phyloP scores from a whole-genome alignment of 92 coral and sea anemone species.

The Paragorgia papillata region DNA sequence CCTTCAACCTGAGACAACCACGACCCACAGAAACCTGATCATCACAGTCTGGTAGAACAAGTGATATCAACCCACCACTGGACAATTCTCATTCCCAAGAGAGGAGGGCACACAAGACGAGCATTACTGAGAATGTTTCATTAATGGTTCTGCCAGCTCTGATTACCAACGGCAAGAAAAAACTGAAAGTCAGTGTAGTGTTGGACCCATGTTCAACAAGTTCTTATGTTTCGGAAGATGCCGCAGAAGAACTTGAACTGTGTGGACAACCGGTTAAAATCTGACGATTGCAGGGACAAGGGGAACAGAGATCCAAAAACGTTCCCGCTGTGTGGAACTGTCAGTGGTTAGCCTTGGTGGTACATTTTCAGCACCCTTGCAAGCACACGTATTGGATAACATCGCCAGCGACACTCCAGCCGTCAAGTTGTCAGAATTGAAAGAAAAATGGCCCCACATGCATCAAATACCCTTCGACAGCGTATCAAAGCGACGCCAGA shows the following conservation, averaged over 20 bases:
- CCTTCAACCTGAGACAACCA: no score
- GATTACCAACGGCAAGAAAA: slow-evolving; percentile 29
- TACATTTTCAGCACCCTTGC: slow-evolving; percentile 24
- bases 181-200: slow-evolving; percentile 57
- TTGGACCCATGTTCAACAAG: slow-evolving; percentile 63
- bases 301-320: slow-evolving; percentile 7
- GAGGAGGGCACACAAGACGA: slow-evolving; percentile 16
- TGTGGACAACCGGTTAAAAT: slow-evolving; percentile 25
- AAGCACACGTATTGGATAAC: slow-evolving; percentile 44
- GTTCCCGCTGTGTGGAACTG: slow-evolving; percentile 33
- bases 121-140: not conserved
- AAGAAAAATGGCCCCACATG: slow-evolving; percentile 51
- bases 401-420: slow-evolving; percentile 60
- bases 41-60: not conserved
- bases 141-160: slow-evolving; percentile 26
- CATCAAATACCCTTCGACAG: slow-evolving; percentile 25
- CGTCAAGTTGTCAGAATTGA: slow-evolving; percentile 53
- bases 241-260: slow-evolving; percentile 45
- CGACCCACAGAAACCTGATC: no score
- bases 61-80: no score
- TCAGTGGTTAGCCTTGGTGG: slow-evolving; percentile 24
- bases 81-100: no score
- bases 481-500: not conserved
- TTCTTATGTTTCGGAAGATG: slow-evolving; percentile 50
- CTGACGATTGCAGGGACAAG: slow-evolving; percentile 48